These are phyloP conservation scores for Microtus richardsoni DNA, from an alignment of 2,113 vertebrate genomes.

Conservation along the genomic window DNA sequence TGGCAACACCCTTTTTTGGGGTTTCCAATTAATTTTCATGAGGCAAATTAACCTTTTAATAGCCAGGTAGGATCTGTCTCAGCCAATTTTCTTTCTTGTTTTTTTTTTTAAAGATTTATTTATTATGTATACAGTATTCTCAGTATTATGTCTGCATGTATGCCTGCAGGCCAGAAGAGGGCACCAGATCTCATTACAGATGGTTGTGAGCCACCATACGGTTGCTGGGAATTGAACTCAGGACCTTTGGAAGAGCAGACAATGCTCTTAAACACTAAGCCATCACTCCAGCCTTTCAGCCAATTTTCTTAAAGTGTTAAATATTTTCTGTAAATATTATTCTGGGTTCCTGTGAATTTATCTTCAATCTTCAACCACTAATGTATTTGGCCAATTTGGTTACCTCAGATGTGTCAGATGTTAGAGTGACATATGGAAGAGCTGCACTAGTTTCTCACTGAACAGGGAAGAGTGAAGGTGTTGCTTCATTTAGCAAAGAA, in stretches of 20 bases:
- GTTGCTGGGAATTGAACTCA: too few relatives aligned
- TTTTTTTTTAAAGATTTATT: too few relatives aligned
- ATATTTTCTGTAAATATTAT: not conserved
- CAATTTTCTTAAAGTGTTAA: constrained; percentile 40
- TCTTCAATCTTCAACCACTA: not conserved
- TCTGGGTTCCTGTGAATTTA: not conserved
- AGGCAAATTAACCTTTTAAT: not conserved
- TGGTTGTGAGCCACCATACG: too few relatives aligned
- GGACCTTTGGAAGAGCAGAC: too few relatives aligned
- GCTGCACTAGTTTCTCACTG: not conserved
- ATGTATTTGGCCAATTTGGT: not conserved
- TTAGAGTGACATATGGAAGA: not conserved
- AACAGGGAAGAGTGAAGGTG: not conserved
- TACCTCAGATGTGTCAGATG: not conserved
- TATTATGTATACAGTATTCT: too few relatives aligned
- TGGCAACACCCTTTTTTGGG: not conserved
- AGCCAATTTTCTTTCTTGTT: too few relatives aligned
- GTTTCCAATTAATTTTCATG: constrained; percentile 42
- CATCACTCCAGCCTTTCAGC: not conserved
- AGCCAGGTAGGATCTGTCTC: too few relatives aligned
- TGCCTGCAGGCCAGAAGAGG: too few relatives aligned
- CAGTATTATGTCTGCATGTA: too few relatives aligned
- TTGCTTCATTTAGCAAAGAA: not conserved
- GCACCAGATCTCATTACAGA: too few relatives aligned
- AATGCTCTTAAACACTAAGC: too few relatives aligned